A percentile compares a stretch with the other conserved stretches of the same genome.
Evolutionary conservation across 2,113 vertebrate species (phyloP).

Genomic region (Urocitellus parryii): DNA sequence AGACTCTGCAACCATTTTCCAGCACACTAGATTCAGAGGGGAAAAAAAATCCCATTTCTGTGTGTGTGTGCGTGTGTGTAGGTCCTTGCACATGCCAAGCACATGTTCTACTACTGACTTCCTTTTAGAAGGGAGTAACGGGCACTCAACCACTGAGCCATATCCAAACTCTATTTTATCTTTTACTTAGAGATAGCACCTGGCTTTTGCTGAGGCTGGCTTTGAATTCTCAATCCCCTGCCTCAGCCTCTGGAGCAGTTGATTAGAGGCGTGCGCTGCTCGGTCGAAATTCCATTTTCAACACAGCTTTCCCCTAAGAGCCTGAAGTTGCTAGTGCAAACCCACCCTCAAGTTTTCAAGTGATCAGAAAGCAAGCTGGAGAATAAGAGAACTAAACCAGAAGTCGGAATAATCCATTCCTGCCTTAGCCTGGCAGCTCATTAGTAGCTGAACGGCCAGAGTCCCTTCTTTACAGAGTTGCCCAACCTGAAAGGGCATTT

Average conservation of each 20-base stretch:
- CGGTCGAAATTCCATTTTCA: neutral
- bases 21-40: neutral
- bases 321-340: neutral
- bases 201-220: no score
- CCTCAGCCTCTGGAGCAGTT: no score
- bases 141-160: no score
- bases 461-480: neutral
- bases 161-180: no score
- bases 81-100: no score
- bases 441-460: neutral
- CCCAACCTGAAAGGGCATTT: neutral
- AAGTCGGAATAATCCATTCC: neutral
- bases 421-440: neutral
- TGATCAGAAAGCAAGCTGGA: neutral
- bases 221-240: no score
- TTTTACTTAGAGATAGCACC: no score
- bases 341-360: neutral
- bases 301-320: neutral
- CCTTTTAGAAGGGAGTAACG: neutral
- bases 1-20: neutral
- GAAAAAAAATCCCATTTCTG: neutral
- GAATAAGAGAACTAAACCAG: neutral
- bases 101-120: no score
- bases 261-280: no score
- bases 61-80: neutral